Evolutionary conservation across 2,113 vertebrate species (phyloP).

Genomic region (Petromus typicus): DNA sequence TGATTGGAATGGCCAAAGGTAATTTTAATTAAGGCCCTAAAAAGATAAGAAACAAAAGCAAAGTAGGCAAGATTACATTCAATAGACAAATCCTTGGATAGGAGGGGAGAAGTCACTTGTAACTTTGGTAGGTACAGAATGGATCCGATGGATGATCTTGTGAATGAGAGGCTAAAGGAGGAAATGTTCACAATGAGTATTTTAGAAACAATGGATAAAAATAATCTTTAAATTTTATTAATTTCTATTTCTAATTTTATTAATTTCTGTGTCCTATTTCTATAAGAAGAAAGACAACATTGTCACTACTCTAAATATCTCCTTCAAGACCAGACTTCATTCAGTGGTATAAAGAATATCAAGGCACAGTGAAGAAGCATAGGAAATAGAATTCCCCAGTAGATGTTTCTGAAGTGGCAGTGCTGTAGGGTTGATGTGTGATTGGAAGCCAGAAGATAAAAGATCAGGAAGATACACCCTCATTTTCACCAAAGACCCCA

Average conservation of each 20-base stretch:
- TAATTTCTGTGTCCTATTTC: not conserved
- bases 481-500: not conserved
- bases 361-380: not conserved
- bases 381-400: not conserved
- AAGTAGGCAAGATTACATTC: not conserved
- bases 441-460: not conserved
- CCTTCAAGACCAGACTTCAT: not conserved
- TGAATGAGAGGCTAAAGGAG: not conserved
- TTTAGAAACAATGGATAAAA: not conserved
- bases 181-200: not conserved
- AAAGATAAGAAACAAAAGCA: not conserved
- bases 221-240: not conserved
- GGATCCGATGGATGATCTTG: not conserved
- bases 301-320: not conserved
- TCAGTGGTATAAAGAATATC: not conserved
- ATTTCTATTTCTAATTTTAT: slow-evolving; percentile 15
- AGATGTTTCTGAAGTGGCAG: not conserved
- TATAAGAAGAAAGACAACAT: not conserved
- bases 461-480: not conserved
- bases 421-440: not conserved
- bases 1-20: not conserved
- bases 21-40: not conserved
- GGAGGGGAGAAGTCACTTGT: not conserved
- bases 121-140: not conserved
- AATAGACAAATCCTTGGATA: not conserved